Evolutionary conservation across 2,797 vertebrate species (phyloP).

Genomic region (Triplophysa yarkandensis): DNA sequence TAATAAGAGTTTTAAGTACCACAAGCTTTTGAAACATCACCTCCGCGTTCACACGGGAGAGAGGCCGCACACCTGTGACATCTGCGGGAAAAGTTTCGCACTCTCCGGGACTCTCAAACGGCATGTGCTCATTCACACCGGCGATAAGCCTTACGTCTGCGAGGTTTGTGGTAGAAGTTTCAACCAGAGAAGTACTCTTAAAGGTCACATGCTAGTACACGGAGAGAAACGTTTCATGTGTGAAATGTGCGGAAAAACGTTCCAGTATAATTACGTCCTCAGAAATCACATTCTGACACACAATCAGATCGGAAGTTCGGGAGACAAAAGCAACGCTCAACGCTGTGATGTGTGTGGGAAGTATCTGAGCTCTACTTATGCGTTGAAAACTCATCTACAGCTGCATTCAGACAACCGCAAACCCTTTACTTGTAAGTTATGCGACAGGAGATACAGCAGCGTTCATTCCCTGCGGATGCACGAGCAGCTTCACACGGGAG

Average conservation of each 20-base stretch:
- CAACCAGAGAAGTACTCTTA: slow-evolving; percentile 73
- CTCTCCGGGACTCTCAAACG: slow-evolving; percentile 69
- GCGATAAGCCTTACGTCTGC: slow-evolving; percentile 67
- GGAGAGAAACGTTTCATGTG: slow-evolving; percentile 63
- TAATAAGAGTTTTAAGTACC: slow-evolving; percentile 68
- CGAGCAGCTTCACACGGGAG: slow-evolving; percentile 65
- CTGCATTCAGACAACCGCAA: slow-evolving; percentile 54
- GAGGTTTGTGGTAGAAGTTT: slow-evolving; percentile 70
- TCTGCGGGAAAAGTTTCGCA: slow-evolving; percentile 71
- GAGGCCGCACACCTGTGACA: slow-evolving; percentile 74
- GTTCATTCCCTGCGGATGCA: slow-evolving; percentile 56
- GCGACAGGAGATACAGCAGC: slow-evolving; percentile 50
- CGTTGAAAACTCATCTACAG: slow-evolving; percentile 59
- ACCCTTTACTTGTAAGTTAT: slow-evolving; percentile 48
- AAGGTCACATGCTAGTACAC: slow-evolving; percentile 68
- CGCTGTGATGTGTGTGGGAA: slow-evolving; percentile 54
- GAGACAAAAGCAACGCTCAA: slow-evolving; percentile 26
- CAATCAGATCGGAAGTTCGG: not conserved
- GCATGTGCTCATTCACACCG: slow-evolving; percentile 75
- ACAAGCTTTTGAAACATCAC: slow-evolving; percentile 71
- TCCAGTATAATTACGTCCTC: slow-evolving; percentile 63
- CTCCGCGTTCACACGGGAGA: slow-evolving; percentile 72
- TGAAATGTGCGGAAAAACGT: slow-evolving; percentile 64
- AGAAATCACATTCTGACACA: slow-evolving; percentile 56
- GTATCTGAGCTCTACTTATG: slow-evolving; percentile 35